A percentile compares a stretch with the other conserved stretches of the same genome.
phyloP scores from a whole-genome alignment of 2,888 invertebrate genomes.

The Heliconius cydno region DNA sequence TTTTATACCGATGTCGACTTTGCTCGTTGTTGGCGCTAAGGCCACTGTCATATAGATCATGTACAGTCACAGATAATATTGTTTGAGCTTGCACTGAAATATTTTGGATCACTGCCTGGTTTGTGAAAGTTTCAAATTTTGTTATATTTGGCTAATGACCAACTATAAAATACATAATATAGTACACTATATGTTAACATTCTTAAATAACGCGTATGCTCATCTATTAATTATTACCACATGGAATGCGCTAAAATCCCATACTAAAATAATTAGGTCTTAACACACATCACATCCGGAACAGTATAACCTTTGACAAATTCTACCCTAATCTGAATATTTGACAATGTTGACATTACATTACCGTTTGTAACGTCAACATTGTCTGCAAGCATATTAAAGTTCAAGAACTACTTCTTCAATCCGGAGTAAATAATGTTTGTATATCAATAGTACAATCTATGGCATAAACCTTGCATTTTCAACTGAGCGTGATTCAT shows the following conservation, averaged over 20 bases:
- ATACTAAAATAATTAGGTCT: background rate
- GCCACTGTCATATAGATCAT: conserved; percentile 33
- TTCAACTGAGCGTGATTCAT: conserved; percentile 67
- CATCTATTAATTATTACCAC: background rate
- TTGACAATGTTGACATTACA: too few species aligned
- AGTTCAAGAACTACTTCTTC: conserved; percentile 1
- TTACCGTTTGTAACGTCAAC: conserved; percentile 11
- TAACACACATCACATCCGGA: background rate
- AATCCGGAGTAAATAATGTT: background rate
- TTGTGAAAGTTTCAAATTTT: background rate
- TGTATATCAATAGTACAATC: conserved; percentile 19
- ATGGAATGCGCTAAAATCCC: too few species aligned
- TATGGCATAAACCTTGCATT: conserved; percentile 35
- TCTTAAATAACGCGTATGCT: background rate
- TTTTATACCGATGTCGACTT: conserved; percentile 65
- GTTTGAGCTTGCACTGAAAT: background rate
- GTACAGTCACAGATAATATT: conserved; percentile 13
- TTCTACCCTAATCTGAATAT: background rate
- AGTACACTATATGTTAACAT: background rate
- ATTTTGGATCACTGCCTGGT: background rate
- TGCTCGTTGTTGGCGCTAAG: conserved; percentile 44
- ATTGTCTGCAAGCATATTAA: background rate
- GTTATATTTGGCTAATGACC: too few species aligned
- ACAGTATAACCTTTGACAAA: background rate
- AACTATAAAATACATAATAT: too few species aligned